Evolutionary conservation across 2,888 invertebrate genomes (phyloP).

Genomic region (Amphipyra tragopoginis): DNA sequence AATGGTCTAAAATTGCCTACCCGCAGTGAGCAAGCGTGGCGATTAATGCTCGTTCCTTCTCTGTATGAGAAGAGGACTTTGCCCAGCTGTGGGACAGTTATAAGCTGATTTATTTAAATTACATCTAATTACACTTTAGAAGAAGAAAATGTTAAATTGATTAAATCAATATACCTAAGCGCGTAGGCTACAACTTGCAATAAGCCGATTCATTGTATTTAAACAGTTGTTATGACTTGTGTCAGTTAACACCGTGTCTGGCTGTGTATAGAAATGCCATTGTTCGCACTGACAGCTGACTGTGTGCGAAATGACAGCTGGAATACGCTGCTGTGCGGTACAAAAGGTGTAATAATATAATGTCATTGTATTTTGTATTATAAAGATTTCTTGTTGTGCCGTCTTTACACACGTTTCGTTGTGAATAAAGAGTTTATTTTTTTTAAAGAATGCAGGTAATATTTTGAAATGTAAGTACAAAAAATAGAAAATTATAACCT

Average conservation of each 20-base stretch:
- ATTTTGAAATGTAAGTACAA: not conserved
- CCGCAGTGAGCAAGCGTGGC: no score
- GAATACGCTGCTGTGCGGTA: constrained; percentile 44
- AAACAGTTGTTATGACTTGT: constrained; percentile 56
- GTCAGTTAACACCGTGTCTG: constrained; percentile 49
- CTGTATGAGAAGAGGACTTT: no score
- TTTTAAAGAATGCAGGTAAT: constrained; percentile 1
- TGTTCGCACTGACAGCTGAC: constrained; percentile 56
- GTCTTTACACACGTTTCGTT: constrained; percentile 2
- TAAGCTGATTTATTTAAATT: no score
- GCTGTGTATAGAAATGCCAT: constrained; percentile 46
- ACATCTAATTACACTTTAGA: no score
- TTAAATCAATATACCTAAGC: not conserved
- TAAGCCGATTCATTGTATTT: constrained; percentile 37
- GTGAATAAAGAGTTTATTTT: constrained; percentile 1
- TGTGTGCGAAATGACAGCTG: constrained; percentile 54
- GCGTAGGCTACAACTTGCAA: no score
- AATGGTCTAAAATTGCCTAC: no score
- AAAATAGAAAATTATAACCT: no score
- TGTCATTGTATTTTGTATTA: constrained; percentile 47
- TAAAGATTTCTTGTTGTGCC: constrained; percentile 37
- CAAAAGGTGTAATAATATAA: constrained; percentile 49
- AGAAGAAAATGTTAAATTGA: no score
- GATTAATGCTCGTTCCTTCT: no score
- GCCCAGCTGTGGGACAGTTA: no score